phyloP scores from a whole-genome alignment of 2,888 invertebrate species.

The Microctonus brassicae region DNA sequence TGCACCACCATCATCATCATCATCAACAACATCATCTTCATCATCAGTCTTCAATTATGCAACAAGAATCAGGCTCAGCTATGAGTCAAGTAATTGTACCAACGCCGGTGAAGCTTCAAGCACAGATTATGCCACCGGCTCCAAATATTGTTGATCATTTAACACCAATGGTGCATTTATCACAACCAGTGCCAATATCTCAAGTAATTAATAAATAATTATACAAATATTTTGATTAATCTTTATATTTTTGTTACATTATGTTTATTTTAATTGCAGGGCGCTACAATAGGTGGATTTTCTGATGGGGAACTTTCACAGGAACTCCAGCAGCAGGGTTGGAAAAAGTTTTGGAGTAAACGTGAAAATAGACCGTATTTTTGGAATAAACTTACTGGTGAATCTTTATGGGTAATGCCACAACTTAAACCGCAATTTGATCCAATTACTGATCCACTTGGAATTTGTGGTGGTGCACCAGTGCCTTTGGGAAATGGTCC shows the following conservation, averaged over 20 bases:
- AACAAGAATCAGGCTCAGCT: conserved; percentile 57
- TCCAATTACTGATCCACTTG: conserved; percentile 91
- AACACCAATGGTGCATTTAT: conserved; percentile 62
- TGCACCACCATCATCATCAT: conserved; percentile 57
- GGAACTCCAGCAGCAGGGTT: conserved; percentile 87
- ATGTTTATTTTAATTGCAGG: conserved; percentile 36
- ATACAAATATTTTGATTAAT: too few relatives aligned
- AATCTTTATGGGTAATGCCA: conserved; percentile 98
- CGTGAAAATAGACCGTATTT: conserved; percentile 95
- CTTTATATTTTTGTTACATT: background rate
- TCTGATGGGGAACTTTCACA: conserved; percentile 73
- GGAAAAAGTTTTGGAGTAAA: conserved; percentile 98
- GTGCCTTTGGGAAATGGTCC: conserved; percentile 66
- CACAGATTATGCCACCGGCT: conserved; percentile 58
- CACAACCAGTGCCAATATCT: conserved; percentile 60
- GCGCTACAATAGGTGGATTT: conserved; percentile 57
- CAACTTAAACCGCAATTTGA: conserved; percentile 85
- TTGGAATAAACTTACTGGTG: conserved; percentile 95
- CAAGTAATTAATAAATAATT: conserved; percentile 50
- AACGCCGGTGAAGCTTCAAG: conserved; percentile 69
- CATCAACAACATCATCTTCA: conserved; percentile 39
- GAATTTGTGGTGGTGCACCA: conserved; percentile 76
- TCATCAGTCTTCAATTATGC: conserved; percentile 60
- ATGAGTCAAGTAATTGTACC: conserved; percentile 68
- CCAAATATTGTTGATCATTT: conserved; percentile 62